Conservation (phyloP, 2,797 vertebrate genomes). For the Danionella dracula region DNA sequence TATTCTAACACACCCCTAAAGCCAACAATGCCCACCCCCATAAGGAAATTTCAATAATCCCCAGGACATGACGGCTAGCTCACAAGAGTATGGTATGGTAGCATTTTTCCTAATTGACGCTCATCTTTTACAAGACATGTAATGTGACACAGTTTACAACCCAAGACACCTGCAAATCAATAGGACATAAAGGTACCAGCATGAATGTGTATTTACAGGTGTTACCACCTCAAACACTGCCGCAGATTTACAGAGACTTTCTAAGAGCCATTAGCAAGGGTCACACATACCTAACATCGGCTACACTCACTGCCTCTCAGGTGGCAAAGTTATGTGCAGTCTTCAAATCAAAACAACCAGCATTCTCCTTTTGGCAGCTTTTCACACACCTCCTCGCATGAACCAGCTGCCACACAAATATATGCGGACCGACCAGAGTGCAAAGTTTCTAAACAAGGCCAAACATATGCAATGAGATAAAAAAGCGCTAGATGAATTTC, state of each 20-base stretch:
- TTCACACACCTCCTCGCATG: conserved; percentile 34
- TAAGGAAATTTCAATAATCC: conserved; percentile 23
- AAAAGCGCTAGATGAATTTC: conserved; percentile 38
- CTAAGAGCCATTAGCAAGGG: conserved; percentile 31
- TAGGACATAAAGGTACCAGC: conserved; percentile 44
- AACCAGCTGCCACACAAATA: conserved; percentile 14
- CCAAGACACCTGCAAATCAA: conserved; percentile 34
- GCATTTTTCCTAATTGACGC: conserved; percentile 41
- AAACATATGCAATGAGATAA: conserved; percentile 47
- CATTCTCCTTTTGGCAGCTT: conserved; percentile 35
- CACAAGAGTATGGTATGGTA: background rate
- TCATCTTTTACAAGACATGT: conserved; percentile 21
- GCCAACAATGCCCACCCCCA: conserved; percentile 30
- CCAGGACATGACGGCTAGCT: background rate
- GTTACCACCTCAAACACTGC: conserved; percentile 28
- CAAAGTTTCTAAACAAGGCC: conserved; percentile 69
- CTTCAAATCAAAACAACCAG: conserved; percentile 47
- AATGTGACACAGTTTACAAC: conserved; percentile 22
- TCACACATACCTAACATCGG: background rate
- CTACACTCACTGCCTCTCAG: conserved; percentile 41
- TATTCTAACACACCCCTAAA: conserved; percentile 9
- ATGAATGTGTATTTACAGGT: conserved; percentile 42
- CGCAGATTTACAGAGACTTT: conserved; percentile 13
- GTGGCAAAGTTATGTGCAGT: conserved; percentile 34
- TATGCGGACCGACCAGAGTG: conserved; percentile 40